phyloP scores from a whole-genome alignment of 1,140 invertebrate genomes.

The Drosophila hydei region DNA sequence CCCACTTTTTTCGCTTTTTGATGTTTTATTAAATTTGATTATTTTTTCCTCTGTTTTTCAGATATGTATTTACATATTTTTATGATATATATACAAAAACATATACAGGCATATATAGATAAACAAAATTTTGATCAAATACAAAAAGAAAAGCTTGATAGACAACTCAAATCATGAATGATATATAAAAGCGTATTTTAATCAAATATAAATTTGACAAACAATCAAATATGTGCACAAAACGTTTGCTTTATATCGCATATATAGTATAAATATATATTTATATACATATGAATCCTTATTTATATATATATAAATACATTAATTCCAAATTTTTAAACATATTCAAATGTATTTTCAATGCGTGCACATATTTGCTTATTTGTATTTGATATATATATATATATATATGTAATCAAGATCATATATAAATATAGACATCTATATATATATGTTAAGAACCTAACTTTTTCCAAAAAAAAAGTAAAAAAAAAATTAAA shows the following conservation, averaged over 20 bases:
- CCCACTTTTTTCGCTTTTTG: constrained; percentile 43
- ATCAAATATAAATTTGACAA: constrained; percentile 20
- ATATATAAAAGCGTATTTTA: constrained; percentile 9
- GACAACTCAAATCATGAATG: constrained; percentile 3
- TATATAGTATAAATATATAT: background rate
- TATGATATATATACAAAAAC: constrained; percentile 41
- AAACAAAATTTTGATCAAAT: constrained; percentile 22
- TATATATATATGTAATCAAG: constrained; percentile 8
- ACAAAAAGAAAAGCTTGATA: constrained; percentile 14
- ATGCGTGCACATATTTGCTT: constrained; percentile 9
- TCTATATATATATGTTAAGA: constrained; percentile 8
- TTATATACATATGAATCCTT: too few species aligned
- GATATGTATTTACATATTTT: constrained; percentile 41
- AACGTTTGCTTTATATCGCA: background rate
- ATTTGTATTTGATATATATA: constrained; percentile 16
- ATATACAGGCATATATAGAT: constrained; percentile 43
- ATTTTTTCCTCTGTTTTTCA: constrained; percentile 24
- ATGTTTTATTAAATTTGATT: constrained; percentile 28
- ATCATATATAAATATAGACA: constrained; percentile 2
- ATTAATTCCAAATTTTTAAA: background rate
- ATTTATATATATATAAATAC: background rate
- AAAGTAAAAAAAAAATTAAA: constrained; percentile 9
- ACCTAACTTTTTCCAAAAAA: constrained; percentile 10
- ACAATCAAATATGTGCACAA: constrained; percentile 5
- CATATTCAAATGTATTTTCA: background rate